Conservation (phyloP, 1,140 invertebrate genomes). For the Ruditapes philippinarum region DNA sequence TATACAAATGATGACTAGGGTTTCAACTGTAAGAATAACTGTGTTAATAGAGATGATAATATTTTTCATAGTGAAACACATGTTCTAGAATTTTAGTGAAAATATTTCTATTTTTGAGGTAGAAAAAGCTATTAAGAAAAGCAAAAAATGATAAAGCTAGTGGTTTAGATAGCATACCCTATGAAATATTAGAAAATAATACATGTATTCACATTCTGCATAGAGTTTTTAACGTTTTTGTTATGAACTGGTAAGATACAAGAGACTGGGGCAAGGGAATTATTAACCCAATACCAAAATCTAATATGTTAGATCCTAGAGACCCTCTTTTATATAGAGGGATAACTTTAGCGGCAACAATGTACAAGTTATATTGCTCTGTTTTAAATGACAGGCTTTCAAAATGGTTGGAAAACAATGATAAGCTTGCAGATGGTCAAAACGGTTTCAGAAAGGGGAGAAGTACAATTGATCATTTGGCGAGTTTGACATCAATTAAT, state of each 20-base stretch:
- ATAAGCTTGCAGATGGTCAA: too few relatives aligned
- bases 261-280: constrained; percentile 52
- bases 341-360: too few relatives aligned
- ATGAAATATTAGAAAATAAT: constrained; percentile 47
- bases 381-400: too few relatives aligned
- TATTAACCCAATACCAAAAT: constrained; percentile 62
- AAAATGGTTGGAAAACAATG: too few relatives aligned
- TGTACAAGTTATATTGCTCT: too few relatives aligned
- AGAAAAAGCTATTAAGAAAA: constrained; percentile 23
- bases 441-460: too few relatives aligned
- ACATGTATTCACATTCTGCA: constrained; percentile 4
- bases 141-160: constrained; percentile 22
- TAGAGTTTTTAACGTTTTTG: constrained; percentile 47
- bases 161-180: constrained; percentile 28
- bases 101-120: constrained; percentile 51
- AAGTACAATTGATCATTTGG: too few relatives aligned
- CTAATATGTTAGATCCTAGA: constrained; percentile 27
- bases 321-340: constrained; percentile 47
- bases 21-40: background rate
- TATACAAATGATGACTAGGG: background rate
- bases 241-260: background rate
- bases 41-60: background rate
- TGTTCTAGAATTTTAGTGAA: constrained; percentile 14
- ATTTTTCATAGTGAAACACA: background rate
- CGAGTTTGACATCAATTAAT: too few relatives aligned